phyloP scores from a whole-genome alignment of 2,797 vertebrate species.

The Jordanella pulchra region DNA sequence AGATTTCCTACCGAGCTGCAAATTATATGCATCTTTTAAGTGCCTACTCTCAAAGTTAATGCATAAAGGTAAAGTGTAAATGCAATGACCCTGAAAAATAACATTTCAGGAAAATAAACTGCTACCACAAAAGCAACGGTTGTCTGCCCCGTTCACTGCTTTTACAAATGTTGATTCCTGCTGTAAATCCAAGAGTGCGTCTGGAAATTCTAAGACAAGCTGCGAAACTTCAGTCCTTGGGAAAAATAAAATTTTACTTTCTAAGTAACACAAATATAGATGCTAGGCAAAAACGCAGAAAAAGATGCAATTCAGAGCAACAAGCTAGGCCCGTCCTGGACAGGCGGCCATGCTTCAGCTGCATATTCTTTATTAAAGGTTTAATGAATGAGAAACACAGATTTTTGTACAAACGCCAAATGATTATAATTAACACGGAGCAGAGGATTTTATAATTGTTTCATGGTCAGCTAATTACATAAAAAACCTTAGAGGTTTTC shows the following conservation, averaged over 20 bases:
- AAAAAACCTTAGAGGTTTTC: neutral
- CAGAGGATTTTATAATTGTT: neutral
- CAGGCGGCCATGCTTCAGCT: constrained; percentile 49
- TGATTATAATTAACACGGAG: neutral
- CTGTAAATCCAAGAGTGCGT: neutral
- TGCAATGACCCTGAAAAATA: neutral
- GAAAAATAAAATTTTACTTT: neutral
- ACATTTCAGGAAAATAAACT: neutral
- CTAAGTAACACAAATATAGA: rapidly evolving
- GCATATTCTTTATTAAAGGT: constrained; percentile 15
- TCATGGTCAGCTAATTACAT: neutral
- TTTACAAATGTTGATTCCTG: constrained; percentile 44
- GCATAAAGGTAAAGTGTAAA: neutral
- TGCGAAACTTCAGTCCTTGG: neutral
- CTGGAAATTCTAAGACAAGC: neutral
- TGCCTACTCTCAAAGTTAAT: neutral
- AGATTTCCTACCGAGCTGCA: neutral
- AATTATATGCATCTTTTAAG: neutral
- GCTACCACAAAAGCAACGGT: constrained; percentile 14
- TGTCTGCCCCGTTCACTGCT: constrained; percentile 11
- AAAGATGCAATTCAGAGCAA: constrained; percentile 50
- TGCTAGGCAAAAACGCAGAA: neutral
- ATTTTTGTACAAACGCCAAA: neutral
- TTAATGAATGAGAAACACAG: neutral
- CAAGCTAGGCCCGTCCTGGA: constrained; percentile 69